These are phyloP conservation scores for Talpa occidentalis DNA, from an alignment of 2,113 vertebrate genomes.

Conservation along the genomic window DNA sequence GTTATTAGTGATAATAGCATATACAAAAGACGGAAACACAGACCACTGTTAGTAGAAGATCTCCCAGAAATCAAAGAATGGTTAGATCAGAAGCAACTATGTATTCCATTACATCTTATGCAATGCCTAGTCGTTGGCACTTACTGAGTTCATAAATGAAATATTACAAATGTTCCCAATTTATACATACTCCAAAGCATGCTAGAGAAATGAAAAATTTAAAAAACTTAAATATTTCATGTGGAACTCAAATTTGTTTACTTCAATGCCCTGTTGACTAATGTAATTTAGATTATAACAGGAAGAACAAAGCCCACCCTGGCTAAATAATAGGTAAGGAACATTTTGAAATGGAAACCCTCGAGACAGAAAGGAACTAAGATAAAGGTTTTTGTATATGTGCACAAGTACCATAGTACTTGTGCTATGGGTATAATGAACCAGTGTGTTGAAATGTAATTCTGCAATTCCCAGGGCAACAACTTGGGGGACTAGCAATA, in stretches of 20 bases:
- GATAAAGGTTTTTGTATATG: constrained; percentile 22
- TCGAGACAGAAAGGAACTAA: constrained; percentile 33
- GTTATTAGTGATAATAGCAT: neutral
- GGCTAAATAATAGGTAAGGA: constrained; percentile 38
- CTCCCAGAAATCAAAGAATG: neutral
- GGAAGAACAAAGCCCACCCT: neutral
- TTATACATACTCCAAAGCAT: neutral
- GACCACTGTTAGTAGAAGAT: neutral
- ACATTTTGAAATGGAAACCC: constrained; percentile 62
- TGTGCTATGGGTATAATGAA: constrained; percentile 61
- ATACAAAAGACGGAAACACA: neutral
- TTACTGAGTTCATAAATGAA: neutral
- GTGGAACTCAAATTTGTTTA: constrained; percentile 55
- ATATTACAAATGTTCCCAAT: neutral
- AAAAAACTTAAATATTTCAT: constrained; percentile 54
- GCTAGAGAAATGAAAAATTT: constrained; percentile 17
- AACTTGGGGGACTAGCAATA: neutral
- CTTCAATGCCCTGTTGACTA: constrained; percentile 18
- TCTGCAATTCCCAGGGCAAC: constrained; percentile 52
- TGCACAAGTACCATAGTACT: constrained; percentile 51
- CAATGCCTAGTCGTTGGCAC: neutral
- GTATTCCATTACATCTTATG: neutral
- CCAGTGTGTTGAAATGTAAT: constrained; percentile 27
- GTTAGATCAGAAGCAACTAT: neutral
- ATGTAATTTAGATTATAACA: constrained; percentile 34